These are phyloP conservation scores for Parauchenoglanis ngamensis DNA, from an alignment of 2,797 vertebrate species.

Conservation along the genomic window DNA sequence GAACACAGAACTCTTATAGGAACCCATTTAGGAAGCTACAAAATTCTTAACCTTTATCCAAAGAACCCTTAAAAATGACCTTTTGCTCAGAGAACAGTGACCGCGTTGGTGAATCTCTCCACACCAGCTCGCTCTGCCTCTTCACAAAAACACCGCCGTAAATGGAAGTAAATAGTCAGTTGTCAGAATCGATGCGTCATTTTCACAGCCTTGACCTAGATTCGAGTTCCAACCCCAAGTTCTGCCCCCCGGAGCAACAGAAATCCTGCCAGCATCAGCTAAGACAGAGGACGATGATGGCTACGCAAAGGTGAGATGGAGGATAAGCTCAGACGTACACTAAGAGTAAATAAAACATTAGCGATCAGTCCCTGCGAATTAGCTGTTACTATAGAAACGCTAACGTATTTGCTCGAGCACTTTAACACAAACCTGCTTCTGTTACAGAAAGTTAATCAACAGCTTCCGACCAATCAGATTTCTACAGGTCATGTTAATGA, in stretches of 20 bases:
- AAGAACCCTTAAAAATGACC: too few species aligned
- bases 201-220: constrained; percentile 50
- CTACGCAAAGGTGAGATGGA: neutral
- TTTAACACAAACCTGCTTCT: neutral
- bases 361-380: too few species aligned
- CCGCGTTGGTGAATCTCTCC: neutral
- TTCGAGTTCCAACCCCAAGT: constrained; percentile 13
- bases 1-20: neutral
- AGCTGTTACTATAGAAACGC: too few species aligned
- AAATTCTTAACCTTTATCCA: neutral
- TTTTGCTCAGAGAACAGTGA: neutral
- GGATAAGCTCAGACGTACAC: neutral
- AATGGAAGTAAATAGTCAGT: constrained; percentile 39
- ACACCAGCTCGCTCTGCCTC: neutral
- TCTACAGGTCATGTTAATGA: neutral
- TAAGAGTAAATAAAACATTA: neutral
- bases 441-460: neutral
- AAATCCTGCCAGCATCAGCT: neutral
- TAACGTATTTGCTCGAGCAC: too few species aligned
- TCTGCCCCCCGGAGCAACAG: constrained; percentile 1
- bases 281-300: neutral
- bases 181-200: constrained; percentile 45
- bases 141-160: constrained; percentile 29
- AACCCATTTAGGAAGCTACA: neutral
- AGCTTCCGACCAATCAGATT: neutral